phyloP scores from a whole-genome alignment of 2,797 vertebrate genomes.

The Cichlasoma orientale region DNA sequence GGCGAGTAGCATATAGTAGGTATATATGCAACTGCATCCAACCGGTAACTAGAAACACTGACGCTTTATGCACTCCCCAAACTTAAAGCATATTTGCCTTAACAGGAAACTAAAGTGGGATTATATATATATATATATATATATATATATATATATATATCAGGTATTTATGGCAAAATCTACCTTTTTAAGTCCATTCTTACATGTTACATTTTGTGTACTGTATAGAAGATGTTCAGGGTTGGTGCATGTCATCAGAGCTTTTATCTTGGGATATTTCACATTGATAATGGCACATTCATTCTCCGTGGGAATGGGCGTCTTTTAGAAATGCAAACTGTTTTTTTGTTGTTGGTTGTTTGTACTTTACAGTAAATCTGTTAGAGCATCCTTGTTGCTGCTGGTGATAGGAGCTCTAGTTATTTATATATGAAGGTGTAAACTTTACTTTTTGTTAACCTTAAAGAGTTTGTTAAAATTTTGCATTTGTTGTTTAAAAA shows the following conservation, averaged over 20 bases:
- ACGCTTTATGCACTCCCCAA: slow-evolving; percentile 79
- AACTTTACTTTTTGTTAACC: slow-evolving; percentile 23
- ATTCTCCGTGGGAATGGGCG: slow-evolving; percentile 17
- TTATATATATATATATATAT: slow-evolving; percentile 54
- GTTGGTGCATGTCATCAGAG: slow-evolving; percentile 38
- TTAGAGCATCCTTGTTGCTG: slow-evolving; percentile 38
- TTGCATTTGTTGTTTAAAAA: not conserved
- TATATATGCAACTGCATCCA: slow-evolving; percentile 69
- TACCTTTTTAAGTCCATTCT: slow-evolving; percentile 73
- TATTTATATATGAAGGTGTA: slow-evolving; percentile 30
- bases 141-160: slow-evolving; percentile 5
- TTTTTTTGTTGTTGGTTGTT: not conserved
- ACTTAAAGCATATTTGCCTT: slow-evolving; percentile 79
- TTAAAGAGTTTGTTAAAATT: slow-evolving; percentile 7
- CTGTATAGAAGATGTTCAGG: slow-evolving; percentile 68
- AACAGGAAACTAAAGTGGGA: slow-evolving; percentile 67
- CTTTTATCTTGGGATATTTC: slow-evolving; percentile 68
- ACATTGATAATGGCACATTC: not conserved
- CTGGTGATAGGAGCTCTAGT: slow-evolving; percentile 29
- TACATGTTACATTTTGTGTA: slow-evolving; percentile 72
- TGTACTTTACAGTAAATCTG: slow-evolving; percentile 20
- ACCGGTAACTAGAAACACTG: slow-evolving; percentile 60
- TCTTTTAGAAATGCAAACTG: slow-evolving; percentile 9
- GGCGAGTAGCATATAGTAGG: slow-evolving; percentile 67
- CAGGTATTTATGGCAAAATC: slow-evolving; percentile 81